Evolutionary conservation across 2,113 vertebrate species (phyloP).

Genomic region (Dromaius novaehollandiae): DNA sequence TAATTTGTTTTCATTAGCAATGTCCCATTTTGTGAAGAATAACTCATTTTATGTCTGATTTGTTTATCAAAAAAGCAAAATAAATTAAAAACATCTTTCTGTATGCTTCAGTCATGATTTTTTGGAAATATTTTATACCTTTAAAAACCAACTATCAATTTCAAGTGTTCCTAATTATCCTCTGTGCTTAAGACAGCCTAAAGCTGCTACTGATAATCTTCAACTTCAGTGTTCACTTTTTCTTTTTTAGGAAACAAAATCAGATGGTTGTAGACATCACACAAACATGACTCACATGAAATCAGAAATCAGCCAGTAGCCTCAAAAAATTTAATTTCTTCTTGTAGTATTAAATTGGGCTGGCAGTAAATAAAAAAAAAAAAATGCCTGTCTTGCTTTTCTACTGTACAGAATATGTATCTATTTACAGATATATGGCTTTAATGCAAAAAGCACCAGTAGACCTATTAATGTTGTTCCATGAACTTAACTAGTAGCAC

Average conservation of each 20-base stretch:
- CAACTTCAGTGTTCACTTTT: background rate
- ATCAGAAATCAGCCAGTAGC: background rate
- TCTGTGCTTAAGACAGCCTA: background rate
- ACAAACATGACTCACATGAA: background rate
- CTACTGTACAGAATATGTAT: background rate
- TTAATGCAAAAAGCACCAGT: background rate
- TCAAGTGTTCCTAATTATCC: background rate
- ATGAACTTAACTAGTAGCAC: background rate
- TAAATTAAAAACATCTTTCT: background rate
- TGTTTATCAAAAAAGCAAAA: background rate
- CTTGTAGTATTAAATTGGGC: background rate
- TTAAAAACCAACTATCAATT: background rate
- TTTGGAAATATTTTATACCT: background rate
- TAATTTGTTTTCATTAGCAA: background rate
- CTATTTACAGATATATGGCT: background rate
- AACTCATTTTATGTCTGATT: background rate
- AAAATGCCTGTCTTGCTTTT: background rate
- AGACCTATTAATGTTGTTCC: background rate
- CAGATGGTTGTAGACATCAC: background rate
- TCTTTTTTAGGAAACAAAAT: conserved; percentile 20
- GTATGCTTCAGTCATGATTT: background rate
- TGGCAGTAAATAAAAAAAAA: background rate
- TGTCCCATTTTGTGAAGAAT: background rate
- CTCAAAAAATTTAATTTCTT: background rate
- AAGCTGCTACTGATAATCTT: background rate